Percentiles rank a stretch among this genome's conserved stretches.
Conservation (phyloP, 2,888 invertebrate species). For the Drosophila pseudotalamancana region DNA sequence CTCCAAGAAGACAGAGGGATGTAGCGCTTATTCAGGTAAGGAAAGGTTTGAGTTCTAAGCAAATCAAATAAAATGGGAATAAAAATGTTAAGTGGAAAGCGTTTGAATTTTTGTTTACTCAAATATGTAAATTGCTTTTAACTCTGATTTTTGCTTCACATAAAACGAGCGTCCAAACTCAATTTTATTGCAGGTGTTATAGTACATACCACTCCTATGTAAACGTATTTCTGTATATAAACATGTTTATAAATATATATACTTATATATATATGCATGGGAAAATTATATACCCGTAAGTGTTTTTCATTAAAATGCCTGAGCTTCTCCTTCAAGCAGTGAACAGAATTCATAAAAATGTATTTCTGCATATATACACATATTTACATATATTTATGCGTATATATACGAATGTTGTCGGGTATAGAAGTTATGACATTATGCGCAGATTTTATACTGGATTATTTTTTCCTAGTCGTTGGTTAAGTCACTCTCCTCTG, state of each 20-base stretch:
- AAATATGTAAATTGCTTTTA: constrained; percentile 68
- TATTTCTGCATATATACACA: neutral
- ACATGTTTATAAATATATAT: neutral
- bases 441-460: constrained; percentile 55
- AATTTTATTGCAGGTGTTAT: constrained; percentile 38
- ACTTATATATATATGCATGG: neutral
- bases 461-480: constrained; percentile 13
- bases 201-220: neutral
- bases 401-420: constrained; percentile 10
- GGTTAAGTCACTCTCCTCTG: neutral
- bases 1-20: constrained; percentile 38
- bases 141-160: constrained; percentile 57
- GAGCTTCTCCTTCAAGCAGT: constrained; percentile 18
- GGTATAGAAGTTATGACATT: constrained; percentile 52
- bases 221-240: neutral
- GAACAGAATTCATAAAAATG: constrained; percentile 23
- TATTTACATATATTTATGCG: neutral
- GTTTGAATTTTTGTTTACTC: constrained; percentile 39
- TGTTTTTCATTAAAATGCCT: constrained; percentile 57
- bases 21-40: neutral
- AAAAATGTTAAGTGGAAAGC: constrained; percentile 60
- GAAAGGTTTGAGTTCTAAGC: constrained; percentile 36
- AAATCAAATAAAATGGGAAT: constrained; percentile 68
- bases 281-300: constrained; percentile 47
- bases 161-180: constrained; percentile 22